Percentiles rank a stretch among this genome's conserved stretches.
Conservation (phyloP, 2,113 vertebrate species). For the Promerops cafer region DNA sequence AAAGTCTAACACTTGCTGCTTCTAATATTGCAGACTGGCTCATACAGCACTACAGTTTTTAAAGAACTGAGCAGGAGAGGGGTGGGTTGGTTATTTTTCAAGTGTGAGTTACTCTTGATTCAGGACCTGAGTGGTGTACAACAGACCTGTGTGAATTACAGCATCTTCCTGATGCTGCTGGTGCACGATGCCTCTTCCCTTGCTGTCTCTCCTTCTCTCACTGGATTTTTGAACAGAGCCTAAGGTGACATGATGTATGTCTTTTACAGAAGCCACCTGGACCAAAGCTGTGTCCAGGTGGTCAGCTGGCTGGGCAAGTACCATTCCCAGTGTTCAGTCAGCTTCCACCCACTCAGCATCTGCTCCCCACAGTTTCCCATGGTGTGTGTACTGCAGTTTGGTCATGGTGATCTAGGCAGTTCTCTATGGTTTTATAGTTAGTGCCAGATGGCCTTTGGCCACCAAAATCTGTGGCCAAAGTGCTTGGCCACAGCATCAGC, state of each 20-base stretch:
- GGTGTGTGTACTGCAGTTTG: not conserved
- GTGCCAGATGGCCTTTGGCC: not conserved
- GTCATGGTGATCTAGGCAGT: not conserved
- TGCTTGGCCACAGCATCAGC: not conserved
- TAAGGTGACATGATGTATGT: not conserved
- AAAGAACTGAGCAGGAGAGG: not conserved
- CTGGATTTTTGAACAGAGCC: not conserved
- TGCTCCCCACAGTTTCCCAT: not conserved
- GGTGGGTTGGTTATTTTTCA: not conserved
- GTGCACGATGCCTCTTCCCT: fast-evolving
- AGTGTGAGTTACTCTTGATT: not conserved
- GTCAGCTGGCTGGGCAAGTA: not conserved
- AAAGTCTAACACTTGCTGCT: not conserved
- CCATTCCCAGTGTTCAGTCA: not conserved
- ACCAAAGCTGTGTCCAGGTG: not conserved
- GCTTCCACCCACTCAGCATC: not conserved
- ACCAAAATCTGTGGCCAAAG: not conserved
- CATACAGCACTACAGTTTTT: not conserved
- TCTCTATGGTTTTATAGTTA: not conserved
- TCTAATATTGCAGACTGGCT: not conserved
- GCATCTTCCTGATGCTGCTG: not conserved
- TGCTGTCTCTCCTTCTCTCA: not conserved
- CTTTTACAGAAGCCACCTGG: not conserved
- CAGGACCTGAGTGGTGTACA: not conserved
- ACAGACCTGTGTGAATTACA: not conserved